Conservation (phyloP, 2,113 vertebrate species). For the Catharus minimus region DNA sequence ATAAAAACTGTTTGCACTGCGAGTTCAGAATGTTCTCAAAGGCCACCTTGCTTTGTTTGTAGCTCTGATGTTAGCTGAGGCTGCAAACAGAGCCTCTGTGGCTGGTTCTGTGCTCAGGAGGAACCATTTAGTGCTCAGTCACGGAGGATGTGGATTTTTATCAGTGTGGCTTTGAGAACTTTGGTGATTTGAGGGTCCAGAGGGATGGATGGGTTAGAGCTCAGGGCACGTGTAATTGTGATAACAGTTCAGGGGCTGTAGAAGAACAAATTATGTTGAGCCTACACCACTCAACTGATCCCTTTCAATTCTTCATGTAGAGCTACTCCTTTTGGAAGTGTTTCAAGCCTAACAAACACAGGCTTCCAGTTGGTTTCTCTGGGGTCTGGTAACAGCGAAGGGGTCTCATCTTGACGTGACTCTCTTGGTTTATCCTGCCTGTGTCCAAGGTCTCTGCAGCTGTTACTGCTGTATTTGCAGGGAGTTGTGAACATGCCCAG, state of each 20-base stretch:
- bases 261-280: neutral
- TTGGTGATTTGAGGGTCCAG: neutral
- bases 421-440: neutral
- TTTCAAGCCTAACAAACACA: neutral
- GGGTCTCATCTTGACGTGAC: accelerated
- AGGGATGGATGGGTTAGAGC: neutral
- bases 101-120: neutral
- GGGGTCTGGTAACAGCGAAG: accelerated
- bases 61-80: neutral
- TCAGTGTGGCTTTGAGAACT: neutral
- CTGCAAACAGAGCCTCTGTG: neutral
- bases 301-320: neutral
- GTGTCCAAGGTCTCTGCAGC: neutral
- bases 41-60: neutral
- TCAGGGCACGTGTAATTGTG: neutral
- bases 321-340: neutral
- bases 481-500: neutral
- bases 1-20: neutral
- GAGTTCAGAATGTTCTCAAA: neutral
- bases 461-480: neutral
- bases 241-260: neutral
- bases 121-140: neutral
- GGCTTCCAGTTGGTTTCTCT: neutral
- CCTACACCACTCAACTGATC: neutral
- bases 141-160: neutral